Evolutionary conservation across 2,797 vertebrate species (phyloP).

Genomic region (Numenius phaeopus): DNA sequence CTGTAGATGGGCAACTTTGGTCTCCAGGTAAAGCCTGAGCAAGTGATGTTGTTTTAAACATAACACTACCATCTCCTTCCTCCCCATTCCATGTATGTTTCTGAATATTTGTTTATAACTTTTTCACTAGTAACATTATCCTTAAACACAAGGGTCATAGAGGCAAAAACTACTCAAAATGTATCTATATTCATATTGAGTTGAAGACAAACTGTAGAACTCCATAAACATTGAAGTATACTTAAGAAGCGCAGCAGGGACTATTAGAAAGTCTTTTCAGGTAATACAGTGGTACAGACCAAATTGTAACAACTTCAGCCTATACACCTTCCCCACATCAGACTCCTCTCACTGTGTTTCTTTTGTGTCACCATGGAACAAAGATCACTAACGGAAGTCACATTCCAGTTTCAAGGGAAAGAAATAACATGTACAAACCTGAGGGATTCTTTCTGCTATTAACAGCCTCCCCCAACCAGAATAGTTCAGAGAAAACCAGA

Average conservation of each 20-base stretch:
- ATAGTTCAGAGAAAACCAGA: neutral
- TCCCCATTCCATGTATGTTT: neutral
- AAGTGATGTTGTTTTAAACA: neutral
- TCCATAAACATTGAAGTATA: neutral
- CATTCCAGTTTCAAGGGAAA: neutral
- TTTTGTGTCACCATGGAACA: neutral
- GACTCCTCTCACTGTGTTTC: too few relatives aligned
- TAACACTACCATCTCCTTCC: accelerated
- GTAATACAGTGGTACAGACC: neutral
- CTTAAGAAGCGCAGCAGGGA: neutral
- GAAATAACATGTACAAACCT: neutral
- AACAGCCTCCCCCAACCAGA: neutral
- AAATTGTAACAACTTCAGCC: neutral
- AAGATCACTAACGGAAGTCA: neutral
- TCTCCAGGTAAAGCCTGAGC: neutral
- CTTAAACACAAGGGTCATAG: accelerated
- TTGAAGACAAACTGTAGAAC: neutral
- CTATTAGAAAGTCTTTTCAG: neutral
- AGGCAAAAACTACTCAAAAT: neutral
- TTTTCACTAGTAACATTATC: neutral
- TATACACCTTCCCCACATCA: neutral
- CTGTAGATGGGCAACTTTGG: neutral
- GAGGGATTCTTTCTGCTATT: neutral
- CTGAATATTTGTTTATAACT: neutral
- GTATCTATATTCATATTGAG: neutral